Percentiles rank a stretch among this genome's conserved stretches.
Conservation (phyloP, 2,888 invertebrate species). For the Drosophila lacicola region DNA sequence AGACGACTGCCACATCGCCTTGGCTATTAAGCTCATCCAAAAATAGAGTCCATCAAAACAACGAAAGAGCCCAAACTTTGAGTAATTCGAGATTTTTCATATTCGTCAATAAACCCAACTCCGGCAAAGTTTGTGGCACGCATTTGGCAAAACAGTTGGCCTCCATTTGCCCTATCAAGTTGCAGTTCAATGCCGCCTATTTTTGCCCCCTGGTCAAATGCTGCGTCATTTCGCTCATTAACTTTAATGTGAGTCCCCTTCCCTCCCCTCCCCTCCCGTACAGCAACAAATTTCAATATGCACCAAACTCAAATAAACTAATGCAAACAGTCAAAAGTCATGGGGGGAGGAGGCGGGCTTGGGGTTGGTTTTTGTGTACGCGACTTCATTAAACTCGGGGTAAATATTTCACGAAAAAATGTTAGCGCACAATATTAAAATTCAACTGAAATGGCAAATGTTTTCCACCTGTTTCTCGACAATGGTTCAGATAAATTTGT, state of each 20-base stretch:
- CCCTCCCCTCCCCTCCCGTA: neutral
- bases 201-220: slow-evolving; percentile 9
- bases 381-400: slow-evolving; percentile 64
- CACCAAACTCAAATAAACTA: slow-evolving; percentile 29
- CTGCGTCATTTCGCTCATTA: slow-evolving; percentile 50
- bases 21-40: slow-evolving; percentile 58
- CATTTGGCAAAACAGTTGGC: slow-evolving; percentile 53
- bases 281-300: slow-evolving; percentile 18
- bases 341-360: neutral
- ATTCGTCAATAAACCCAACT: slow-evolving; percentile 37
- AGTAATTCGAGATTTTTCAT: slow-evolving; percentile 50
- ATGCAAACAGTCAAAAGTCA: slow-evolving; percentile 37
- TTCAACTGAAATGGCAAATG: slow-evolving; percentile 27
- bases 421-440: slow-evolving; percentile 37
- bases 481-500: slow-evolving; percentile 33
- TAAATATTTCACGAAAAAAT: slow-evolving; percentile 49
- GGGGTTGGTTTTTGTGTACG: neutral
- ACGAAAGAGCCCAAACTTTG: neutral
- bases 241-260: slow-evolving; percentile 40
- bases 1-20: slow-evolving; percentile 50
- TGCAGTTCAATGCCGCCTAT: slow-evolving; percentile 24
- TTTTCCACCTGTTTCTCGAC: slow-evolving; percentile 7
- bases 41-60: slow-evolving; percentile 30
- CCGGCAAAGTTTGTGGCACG: slow-evolving; percentile 2
- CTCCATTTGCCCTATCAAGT: slow-evolving; percentile 42